Base-by-base conservation (phyloP, 2,113 vertebrate species). In the Triplophysa dalaica region DNA sequence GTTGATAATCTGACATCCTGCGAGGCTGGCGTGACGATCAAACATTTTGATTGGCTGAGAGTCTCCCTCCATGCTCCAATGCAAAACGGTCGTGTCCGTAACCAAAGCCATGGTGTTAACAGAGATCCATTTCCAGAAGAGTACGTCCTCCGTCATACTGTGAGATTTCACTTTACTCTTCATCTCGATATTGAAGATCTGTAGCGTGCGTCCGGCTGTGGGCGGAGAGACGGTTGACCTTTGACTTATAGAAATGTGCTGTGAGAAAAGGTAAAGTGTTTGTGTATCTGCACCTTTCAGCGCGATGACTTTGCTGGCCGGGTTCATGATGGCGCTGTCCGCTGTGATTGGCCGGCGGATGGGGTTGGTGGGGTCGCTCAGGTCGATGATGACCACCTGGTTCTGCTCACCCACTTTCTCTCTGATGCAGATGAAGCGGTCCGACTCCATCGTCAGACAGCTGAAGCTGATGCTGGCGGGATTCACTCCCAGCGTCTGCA, bases 101-200 rank as follows among this genome's bases (percentile, higher is more conserved):
- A 97, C 96, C 89, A 97, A 83, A 62, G 95, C 95, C 29, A 97
- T 92, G 0, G 94, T 97, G 88, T 95, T 96, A 38, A 95, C 92
- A 1, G 96, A 97, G 87, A 97, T 94, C 96, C 96, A 97, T 79
- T 97, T 98, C 96, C 96, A 98, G 89, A 98, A 98, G 89, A 95
- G 93, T 82, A 97, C 94, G 79, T 97, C 95, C 62, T 98, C 97
- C 0, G 94, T 90, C 94, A 96, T 96, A 0, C 93, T 95, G 86
- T 98, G 95, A 66, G 96, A 94, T 90, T 97, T 98, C 92, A 97
- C 91, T 90, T 97, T 98, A 81, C 95, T 98, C 91, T 97, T 98
- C 94, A 95, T 96, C 89, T 97, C 97, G 78, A 97, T 98, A 90
- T 97, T 98, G 88, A 98, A 97, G 81, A 97, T 97, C 86, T 97